A percentile compares a stretch with the other conserved stretches of the same genome.
Evolutionary conservation across 2,113 vertebrate genomes (phyloP).

Genomic region (Ammodytes dubius): DNA sequence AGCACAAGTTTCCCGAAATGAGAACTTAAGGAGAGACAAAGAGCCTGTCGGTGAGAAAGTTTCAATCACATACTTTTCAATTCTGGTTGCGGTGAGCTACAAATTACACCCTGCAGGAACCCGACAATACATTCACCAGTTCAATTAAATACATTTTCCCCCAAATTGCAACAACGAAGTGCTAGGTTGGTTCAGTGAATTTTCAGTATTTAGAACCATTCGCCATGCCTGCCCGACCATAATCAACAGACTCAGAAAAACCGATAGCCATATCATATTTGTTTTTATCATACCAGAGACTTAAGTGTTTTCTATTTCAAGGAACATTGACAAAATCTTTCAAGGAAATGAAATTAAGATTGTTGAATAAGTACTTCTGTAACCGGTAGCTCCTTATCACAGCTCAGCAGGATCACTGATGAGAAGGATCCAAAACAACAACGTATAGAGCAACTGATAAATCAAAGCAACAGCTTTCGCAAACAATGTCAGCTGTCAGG

Average conservation of each 20-base stretch:
- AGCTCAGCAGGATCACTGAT: background rate
- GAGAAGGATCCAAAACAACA: background rate
- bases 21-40: background rate
- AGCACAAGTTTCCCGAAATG: no score
- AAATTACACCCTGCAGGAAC: background rate
- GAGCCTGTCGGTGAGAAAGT: background rate
- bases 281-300: background rate
- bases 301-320: background rate
- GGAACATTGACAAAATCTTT: background rate
- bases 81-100: background rate
- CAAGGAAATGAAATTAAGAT: background rate
- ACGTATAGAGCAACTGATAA: background rate
- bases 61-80: background rate
- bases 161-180: background rate
- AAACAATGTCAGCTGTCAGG: background rate
- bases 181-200: background rate
- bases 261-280: background rate
- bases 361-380: background rate
- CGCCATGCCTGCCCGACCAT: background rate
- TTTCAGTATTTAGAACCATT: background rate
- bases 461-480: background rate
- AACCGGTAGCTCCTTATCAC: background rate
- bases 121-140: background rate
- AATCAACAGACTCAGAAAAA: background rate
- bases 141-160: no score